These are phyloP conservation scores for Grantiella picta DNA, from an alignment of 2,113 vertebrate species.

Conservation along the genomic window DNA sequence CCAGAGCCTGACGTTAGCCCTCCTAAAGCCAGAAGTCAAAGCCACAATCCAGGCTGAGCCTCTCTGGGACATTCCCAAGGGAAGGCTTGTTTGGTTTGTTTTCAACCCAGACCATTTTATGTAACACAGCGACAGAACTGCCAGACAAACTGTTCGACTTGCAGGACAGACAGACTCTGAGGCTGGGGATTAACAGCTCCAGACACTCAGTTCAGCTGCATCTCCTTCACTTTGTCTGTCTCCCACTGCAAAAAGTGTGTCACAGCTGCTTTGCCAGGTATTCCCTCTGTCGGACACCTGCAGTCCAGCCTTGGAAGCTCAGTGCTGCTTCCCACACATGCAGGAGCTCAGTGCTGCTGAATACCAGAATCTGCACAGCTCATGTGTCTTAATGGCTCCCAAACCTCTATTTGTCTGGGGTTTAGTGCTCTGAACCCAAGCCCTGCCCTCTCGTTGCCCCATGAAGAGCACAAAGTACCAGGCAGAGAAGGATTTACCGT, in stretches of 20 bases:
- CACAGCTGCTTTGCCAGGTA: not conserved
- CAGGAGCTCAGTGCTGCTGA: not conserved
- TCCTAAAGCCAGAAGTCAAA: not conserved
- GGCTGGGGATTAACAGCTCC: not conserved
- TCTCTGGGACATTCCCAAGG: not conserved
- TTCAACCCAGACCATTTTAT: not conserved
- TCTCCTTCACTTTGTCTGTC: not conserved
- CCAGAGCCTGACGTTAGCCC: fast-evolving
- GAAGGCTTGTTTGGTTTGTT: not conserved
- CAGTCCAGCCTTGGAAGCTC: not conserved
- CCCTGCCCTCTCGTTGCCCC: not conserved
- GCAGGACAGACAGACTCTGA: not conserved
- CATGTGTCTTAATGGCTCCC: not conserved
- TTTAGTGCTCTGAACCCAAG: not conserved
- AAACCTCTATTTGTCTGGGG: not conserved
- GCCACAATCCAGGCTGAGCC: not conserved
- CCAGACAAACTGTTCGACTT: not conserved
- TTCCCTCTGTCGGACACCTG: not conserved
- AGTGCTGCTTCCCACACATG: not conserved
- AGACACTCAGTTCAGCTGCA: not conserved
- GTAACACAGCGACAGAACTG: not conserved
- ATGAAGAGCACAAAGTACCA: not conserved
- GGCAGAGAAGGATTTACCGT: not conserved
- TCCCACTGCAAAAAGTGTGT: not conserved
- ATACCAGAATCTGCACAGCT: not conserved